phyloP scores from a whole-genome alignment of 2,888 invertebrate species.

The Steinernema scapterisci region DNA sequence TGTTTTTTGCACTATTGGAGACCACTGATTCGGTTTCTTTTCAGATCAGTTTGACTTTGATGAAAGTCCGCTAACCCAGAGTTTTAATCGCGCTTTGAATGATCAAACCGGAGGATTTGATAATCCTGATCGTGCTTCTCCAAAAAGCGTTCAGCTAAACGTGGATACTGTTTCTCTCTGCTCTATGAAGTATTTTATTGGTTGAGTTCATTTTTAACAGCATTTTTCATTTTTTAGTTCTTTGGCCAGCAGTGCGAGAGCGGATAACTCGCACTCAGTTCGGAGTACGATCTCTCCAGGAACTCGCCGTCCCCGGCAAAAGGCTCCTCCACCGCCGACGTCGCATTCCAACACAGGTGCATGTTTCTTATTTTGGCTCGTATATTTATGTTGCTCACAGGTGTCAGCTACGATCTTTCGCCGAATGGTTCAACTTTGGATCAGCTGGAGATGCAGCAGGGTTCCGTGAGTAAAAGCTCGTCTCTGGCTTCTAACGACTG shows the following conservation, averaged over 20 bases:
- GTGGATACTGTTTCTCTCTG: slow-evolving; percentile 11
- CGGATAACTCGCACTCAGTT: not conserved
- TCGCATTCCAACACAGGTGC: not conserved
- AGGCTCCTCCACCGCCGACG: slow-evolving; percentile 2
- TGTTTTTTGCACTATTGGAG: not conserved
- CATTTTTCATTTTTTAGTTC: slow-evolving; percentile 3
- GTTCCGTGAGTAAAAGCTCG: slow-evolving; percentile 14
- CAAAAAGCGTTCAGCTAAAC: slow-evolving; percentile 15
- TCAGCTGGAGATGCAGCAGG: slow-evolving; percentile 26
- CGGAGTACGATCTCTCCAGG: slow-evolving; percentile 4
- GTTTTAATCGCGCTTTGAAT: slow-evolving; percentile 20
- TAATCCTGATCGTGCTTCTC: not conserved
- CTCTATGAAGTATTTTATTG: not conserved
- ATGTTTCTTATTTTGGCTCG: not conserved
- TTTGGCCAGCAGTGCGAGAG: not conserved
- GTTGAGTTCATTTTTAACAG: too few species aligned
- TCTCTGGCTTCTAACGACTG: slow-evolving; percentile 7
- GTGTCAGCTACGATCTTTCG: slow-evolving; percentile 1
- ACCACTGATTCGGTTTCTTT: not conserved
- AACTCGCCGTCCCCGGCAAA: not conserved
- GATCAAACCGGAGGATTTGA: slow-evolving; percentile 23
- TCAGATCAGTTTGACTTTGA: slow-evolving; percentile 19
- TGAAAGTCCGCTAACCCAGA: slow-evolving; percentile 22
- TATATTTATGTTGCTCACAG: too few species aligned
- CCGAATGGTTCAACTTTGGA: slow-evolving; percentile 21